Base-by-base conservation (phyloP, 1,140 invertebrate genomes). In the Conopomorpha cramerella region DNA sequence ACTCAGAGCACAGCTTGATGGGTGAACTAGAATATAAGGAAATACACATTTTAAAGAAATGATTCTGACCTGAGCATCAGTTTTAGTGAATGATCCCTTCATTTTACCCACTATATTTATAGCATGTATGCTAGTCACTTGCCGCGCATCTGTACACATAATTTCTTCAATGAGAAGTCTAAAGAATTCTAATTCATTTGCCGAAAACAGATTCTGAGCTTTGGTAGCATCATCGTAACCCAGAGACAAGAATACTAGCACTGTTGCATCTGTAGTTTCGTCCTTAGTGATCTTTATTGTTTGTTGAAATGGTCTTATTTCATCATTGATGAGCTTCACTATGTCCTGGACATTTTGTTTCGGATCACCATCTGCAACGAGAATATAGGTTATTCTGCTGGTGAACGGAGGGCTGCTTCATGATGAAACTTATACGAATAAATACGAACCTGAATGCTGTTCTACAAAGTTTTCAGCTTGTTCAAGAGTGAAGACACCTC, bases 91-190 rank as follows among this genome's bases (percentile, higher is more conserved):
- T 31, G 48, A 48, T 8, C 41, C 39, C 35, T 58, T 58, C 44
- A 63, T 58, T 38, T 46, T 48, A 29, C 51, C 49, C 25, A 59
- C 56, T 36, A 64, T 54, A 50, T 68, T 73, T 3, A 66, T 40
- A 11, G 66, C 68, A 55, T 54, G 35, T 7, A 65, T 61, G 12
- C 51, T 51, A 16, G 62, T 51, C n/a, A 73, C 49, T 39, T 73
- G 58, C 38, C 68, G 47, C 4, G 49, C 52, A 12, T 63, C 65
- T 18, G 51, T 70, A 1, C 46, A 56, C 49, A 74, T 60, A 11
- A 74, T 68, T 29, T 70, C 40, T 30, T 72, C 63, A 16, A 77
- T 43, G 0, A 77, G 30, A 0, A 61, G 25, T 39, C 67, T 60
- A 26, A 72, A 77, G 39, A 57, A 72, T 26, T 66, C 61, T 3